These are phyloP conservation scores for Pelobates fuscus DNA, from an alignment of 2,113 vertebrate genomes.

Conservation along the genomic window DNA sequence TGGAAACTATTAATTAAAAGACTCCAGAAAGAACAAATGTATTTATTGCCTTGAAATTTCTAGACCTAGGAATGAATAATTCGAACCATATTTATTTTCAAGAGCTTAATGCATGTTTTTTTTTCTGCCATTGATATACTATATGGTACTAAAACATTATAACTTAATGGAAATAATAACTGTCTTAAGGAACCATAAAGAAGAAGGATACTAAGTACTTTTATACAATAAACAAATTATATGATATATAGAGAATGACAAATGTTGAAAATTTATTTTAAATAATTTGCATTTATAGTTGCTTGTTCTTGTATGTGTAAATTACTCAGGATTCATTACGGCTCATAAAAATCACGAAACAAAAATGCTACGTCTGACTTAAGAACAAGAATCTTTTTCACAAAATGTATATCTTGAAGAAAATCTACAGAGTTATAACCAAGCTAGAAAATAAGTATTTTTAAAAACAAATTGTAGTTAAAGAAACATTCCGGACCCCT, in stretches of 20 bases:
- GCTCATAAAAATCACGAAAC: conserved; percentile 13
- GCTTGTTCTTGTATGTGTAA: conserved; percentile 13
- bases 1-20: conserved; percentile 39
- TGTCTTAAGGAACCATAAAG: conserved; percentile 40
- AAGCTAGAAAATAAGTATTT: conserved; percentile 5
- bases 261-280: conserved; percentile 16
- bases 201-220: conserved; percentile 29
- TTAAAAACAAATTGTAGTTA: neutral
- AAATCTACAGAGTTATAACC: conserved; percentile 13
- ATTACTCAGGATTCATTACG: conserved; percentile 11
- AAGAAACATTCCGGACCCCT: too few species aligned
- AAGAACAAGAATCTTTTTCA: conserved; percentile 7
- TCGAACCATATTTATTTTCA: conserved; percentile 50
- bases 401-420: neutral
- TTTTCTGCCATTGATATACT: conserved; percentile 46
- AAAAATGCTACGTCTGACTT: conserved; percentile 7
- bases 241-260: conserved; percentile 13
- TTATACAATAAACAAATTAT: conserved; percentile 46
- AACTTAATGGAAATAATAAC: conserved; percentile 46
- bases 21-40: conserved; percentile 41
- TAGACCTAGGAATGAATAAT: conserved; percentile 38
- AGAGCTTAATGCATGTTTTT: conserved; percentile 37
- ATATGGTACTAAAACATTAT: conserved; percentile 40
- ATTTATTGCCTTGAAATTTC: conserved; percentile 45
- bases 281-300: conserved; percentile 21